These are phyloP conservation scores for Lethocerus indicus DNA, from an alignment of 1,140 invertebrate genomes.

Conservation along the genomic window DNA sequence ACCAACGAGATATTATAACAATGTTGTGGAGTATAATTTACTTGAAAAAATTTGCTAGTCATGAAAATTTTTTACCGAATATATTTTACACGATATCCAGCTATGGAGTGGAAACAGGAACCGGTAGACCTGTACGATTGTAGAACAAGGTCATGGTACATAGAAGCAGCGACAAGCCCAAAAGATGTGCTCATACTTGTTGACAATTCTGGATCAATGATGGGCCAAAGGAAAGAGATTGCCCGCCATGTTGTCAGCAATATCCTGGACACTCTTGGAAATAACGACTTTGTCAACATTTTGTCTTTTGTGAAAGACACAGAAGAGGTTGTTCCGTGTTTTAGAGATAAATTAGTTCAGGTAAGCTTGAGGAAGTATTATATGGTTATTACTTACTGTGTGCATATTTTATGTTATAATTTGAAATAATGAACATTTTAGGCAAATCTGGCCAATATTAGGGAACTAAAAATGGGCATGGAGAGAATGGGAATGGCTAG, in stretches of 20 bases:
- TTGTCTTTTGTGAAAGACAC: slow-evolving; percentile 68
- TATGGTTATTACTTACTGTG: background rate
- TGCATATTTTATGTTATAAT: background rate
- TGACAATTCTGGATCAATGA: slow-evolving; percentile 94
- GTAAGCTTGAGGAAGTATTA: slow-evolving; percentile 26
- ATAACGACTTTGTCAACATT: slow-evolving; percentile 97
- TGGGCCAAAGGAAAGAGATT: slow-evolving; percentile 78
- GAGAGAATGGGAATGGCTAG: slow-evolving; percentile 53
- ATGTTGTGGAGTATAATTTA: too few relatives aligned
- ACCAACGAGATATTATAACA: too few relatives aligned
- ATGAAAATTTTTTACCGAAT: background rate
- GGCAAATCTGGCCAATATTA: slow-evolving; percentile 78
- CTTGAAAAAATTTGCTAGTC: background rate
- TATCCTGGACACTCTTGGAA: slow-evolving; percentile 91
- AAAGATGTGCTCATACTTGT: slow-evolving; percentile 90
- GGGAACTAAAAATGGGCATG: slow-evolving; percentile 66
- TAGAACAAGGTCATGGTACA: slow-evolving; percentile 81
- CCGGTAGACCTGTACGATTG: slow-evolving; percentile 73
- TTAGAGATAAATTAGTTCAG: slow-evolving; percentile 68
- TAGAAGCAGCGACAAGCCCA: slow-evolving; percentile 89
- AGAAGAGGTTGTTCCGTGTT: slow-evolving; percentile 69
- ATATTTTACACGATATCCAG: slow-evolving; percentile 23
- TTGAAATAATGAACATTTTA: slow-evolving; percentile 28
- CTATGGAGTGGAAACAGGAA: slow-evolving; percentile 37
- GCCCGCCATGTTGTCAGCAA: slow-evolving; percentile 86